These are phyloP conservation scores for Allophyes oxyacanthae DNA, from an alignment of 2,888 invertebrate genomes.

Conservation along the genomic window DNA sequence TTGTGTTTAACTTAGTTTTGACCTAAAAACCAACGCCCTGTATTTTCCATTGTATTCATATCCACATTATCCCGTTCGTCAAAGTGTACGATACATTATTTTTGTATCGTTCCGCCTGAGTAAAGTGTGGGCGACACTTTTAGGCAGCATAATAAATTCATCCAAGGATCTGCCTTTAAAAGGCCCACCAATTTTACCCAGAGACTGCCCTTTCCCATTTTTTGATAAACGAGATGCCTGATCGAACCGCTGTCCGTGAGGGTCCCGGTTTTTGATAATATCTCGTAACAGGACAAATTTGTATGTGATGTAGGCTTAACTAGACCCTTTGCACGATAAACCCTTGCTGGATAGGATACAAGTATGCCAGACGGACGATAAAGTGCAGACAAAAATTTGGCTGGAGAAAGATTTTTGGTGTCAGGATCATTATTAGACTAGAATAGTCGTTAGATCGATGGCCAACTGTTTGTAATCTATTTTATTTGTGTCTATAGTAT, in stretches of 20 bases:
- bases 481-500: neutral
- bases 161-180: conserved; percentile 63
- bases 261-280: conserved; percentile 77
- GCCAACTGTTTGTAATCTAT: neutral
- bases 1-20: no score
- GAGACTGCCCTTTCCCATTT: conserved; percentile 70
- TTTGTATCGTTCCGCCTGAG: conserved; percentile 35
- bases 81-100: conserved; percentile 32
- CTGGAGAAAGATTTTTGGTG: neutral
- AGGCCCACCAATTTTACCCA: conserved; percentile 68
- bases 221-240: conserved; percentile 82
- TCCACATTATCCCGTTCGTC: conserved; percentile 7
- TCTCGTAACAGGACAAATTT: conserved; percentile 85
- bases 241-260: conserved; percentile 75
- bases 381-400: conserved; percentile 22
- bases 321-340: conserved; percentile 62
- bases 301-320: conserved; percentile 74
- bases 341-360: conserved; percentile 58
- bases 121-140: conserved; percentile 52
- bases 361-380: conserved; percentile 39
- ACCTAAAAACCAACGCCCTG: no score
- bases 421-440: neutral
- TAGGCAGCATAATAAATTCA: conserved; percentile 66
- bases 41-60: no score
- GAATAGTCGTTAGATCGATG: neutral